Evolutionary conservation across 2,797 vertebrate genomes (phyloP), one percentile per base, ranked within the genome.

Genomic region (Eutrigla gurnardus): DNA sequence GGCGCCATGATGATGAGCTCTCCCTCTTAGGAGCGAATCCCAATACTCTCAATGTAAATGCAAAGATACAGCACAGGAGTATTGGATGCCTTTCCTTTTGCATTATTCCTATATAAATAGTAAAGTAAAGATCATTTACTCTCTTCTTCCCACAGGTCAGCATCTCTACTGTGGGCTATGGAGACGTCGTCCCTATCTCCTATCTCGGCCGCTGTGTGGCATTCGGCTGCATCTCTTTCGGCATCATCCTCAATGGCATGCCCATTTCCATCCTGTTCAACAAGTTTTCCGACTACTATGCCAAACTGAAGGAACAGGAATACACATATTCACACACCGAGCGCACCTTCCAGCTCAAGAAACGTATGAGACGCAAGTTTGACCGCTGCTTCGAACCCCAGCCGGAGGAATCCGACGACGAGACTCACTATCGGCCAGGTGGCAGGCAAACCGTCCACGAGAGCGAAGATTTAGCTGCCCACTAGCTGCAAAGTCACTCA

Each of bases 211-310:
- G 96, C 75, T 86, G 96, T 4, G 96, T 98, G 82, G 96, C 97
- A 0, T 97, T 97, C 0, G 83, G 93, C 71, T 97, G 97, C 91
- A 97, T 98, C 89, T 97, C 96, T 25, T 97, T 98, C 0, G 96
- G 97, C 53, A 97, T 97, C 88, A 98, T 98, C 87, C 95, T 97
- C 73, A 97, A 97, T 0, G 97, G 96, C 65, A 97, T 98, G 97
- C 96, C 97, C 78, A 97, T 97, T 86, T 97, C 97, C 66, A 97
- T 98, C 76, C 94, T 98, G 39, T 98, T 97, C 91, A 97, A 97
- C 93, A 97, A 96, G 86, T 97, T 98, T 79, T 98, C 97, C 0
- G 97, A 97, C 93, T 97, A 97, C 88, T 97, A 98, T 7, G 94
- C 95, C 85, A 97, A 96, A 91, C 94, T 98, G 68, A 97, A 97